Evolutionary conservation across 2,888 invertebrate species (phyloP), one percentile per base, ranked within the genome.

Genomic region (Drymonia ruficornis): DNA sequence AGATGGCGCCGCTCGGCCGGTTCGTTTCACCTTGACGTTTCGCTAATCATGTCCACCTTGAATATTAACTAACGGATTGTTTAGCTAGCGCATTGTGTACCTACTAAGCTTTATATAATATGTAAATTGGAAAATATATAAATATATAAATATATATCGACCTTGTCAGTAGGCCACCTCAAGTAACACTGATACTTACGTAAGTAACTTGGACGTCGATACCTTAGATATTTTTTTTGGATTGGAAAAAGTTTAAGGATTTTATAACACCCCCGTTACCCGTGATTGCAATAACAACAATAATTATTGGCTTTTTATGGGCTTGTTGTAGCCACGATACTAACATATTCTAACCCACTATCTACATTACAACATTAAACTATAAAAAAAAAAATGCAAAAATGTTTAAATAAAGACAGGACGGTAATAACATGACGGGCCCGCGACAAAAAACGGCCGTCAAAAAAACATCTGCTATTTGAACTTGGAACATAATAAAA

Each of bases 41-140:
- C 76, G 88, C 90, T 91, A 90, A 91, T 87, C 89, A 88, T 62
- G 86, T 79, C 83, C 79, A 84, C 91, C 91, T 92, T 91, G 91
- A 91, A 89, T 91, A 87, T 81, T 87, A 87, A 90, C 86, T 86
- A 87, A 84, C 86, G 68, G 80, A 86, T 83, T 86, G 88, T 85
- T 87, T 83, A 82, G 83, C 75, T 63, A 70, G 72, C 66, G 66
- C 67, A 66, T 70, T 70, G 69, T 62, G 53, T 57, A 34, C 47
- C 31, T 34, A 18, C n/a, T 31, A 47, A 44, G 6, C 47, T 18
- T 18, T 47, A 34, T 34, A 47, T 47, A 47, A 34, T 18, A 47
- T 31, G 16, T 28, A 28, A 28, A 19, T 43, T 28, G 45, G 50
- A 50, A 46, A 47, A 44, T 49, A 40, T 15, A 16, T 42, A 46